Evolutionary conservation across 64 coral and sea anemone species (phyloP), one percentile per base, ranked within the genome.

Genomic region (Stichodactyla mertensii): DNA sequence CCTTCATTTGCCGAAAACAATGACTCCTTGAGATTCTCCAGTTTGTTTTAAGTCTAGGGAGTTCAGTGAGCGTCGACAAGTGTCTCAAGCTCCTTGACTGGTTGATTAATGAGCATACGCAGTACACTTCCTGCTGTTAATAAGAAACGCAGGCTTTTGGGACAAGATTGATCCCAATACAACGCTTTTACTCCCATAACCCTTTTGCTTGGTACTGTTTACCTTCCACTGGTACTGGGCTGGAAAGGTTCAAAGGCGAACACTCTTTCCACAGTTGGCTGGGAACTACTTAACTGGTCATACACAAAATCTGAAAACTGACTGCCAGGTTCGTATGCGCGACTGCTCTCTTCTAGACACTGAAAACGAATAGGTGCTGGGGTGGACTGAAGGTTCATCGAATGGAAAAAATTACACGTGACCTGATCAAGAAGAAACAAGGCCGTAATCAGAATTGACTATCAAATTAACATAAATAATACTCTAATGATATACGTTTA

Each of bases 331-430:
- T 99, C 97, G 79, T 99, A 99, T 26, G 86, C 83, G 27, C 93
- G 85, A 55, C 97, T 95, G 86, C 90, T 95, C 51, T 99, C 93
- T 1, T 90, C 88, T 51, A 99, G 59, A 2, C 90, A 92, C 90
- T 99, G 93, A 86, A 92, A 99, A 58, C 89, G 97, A 80, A 99
- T 78, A 51, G 97, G 97, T 0, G 86, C 85, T 0, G 93, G 88
- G 19, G 90, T 83, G 18, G 91, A 82, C 52, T 94, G 86, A 10
- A 80, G 69, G 61, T 99, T 89, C 97, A 99, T 99, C 66, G 92
- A 80, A 5, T 99, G 90, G 83, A 99, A 99, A 55, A 94, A 99
- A 55, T 95, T 99, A 64, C 97, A 94, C 16, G 97, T 99, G 52
- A 99, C 97, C 87, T 88, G 36, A 45, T 14, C 23, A 51, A 24